Evolutionary conservation across 2,888 invertebrate species (phyloP).

Genomic region (Bruchidius siliquastri): DNA sequence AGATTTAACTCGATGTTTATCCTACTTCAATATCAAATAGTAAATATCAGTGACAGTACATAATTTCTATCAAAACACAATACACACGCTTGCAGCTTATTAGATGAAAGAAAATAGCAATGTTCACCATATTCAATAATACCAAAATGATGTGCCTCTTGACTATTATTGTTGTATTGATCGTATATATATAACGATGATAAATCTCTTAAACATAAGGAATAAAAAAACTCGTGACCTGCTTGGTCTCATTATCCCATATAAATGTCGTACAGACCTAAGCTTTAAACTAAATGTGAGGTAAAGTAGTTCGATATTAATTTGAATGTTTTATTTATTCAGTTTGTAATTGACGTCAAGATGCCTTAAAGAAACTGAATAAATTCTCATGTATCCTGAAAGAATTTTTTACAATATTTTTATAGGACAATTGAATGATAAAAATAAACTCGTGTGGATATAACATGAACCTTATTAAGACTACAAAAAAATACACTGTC

Average conservation of each 20-base stretch:
- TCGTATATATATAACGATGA: conserved; percentile 28
- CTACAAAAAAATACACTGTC: conserved; percentile 31
- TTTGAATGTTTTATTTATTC: conserved; percentile 12
- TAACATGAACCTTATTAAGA: conserved; percentile 21
- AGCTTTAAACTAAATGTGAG: conserved; percentile 28
- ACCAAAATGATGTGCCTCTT: conserved; percentile 45
- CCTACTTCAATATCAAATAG: conserved; percentile 6
- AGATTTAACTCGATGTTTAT: neutral
- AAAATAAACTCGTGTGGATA: conserved; percentile 4
- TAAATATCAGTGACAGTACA: conserved; percentile 19
- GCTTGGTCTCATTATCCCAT: conserved; percentile 38
- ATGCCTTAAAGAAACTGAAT: conserved; percentile 26
- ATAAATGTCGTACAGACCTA: conserved; percentile 32
- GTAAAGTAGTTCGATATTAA: conserved; percentile 16
- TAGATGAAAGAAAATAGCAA: conserved; percentile 18
- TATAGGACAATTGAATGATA: conserved; percentile 20
- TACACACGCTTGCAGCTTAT: conserved; percentile 27
- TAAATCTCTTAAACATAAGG: conserved; percentile 18
- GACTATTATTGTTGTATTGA: conserved; percentile 24
- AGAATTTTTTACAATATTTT: conserved; percentile 24
- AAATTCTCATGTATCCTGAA: conserved; percentile 23
- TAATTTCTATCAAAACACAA: conserved; percentile 16
- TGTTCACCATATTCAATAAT: conserved; percentile 39
- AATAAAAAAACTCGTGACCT: conserved; percentile 33
- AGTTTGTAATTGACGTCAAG: conserved; percentile 12